Percentiles rank a stretch among this genome's conserved stretches.
Conservation (phyloP, 2,888 invertebrate genomes). For the Litoditis marina region DNA sequence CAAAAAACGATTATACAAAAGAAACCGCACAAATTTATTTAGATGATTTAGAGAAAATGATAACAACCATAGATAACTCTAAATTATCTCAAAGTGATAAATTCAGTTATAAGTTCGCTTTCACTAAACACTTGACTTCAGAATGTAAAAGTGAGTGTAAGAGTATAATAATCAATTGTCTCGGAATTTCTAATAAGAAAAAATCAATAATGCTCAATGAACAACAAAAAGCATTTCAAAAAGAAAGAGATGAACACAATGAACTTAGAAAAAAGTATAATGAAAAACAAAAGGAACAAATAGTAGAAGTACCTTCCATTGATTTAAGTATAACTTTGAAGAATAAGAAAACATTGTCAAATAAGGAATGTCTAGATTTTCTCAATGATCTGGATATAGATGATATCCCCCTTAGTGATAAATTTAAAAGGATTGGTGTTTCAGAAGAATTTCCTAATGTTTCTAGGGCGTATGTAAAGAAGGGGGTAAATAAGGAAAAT, state of each 20-base stretch:
- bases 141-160: constrained; percentile 18
- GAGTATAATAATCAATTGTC: constrained; percentile 17
- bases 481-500: constrained; percentile 13
- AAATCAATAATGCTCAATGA: constrained; percentile 14
- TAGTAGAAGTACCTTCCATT: constrained; percentile 20
- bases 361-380: constrained; percentile 16
- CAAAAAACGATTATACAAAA: constrained; percentile 13
- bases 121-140: constrained; percentile 13
- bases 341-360: constrained; percentile 17
- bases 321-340: constrained; percentile 14
- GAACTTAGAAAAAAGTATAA: constrained; percentile 16
- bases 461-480: constrained; percentile 17
- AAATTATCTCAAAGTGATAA: constrained; percentile 11
- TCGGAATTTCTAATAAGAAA: constrained; percentile 19
- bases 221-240: constrained; percentile 12
- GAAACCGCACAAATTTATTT: constrained; percentile 20
- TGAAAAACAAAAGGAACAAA: constrained; percentile 19
- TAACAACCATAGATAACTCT: constrained; percentile 15
- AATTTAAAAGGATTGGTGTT: constrained; percentile 17
- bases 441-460: constrained; percentile 19
- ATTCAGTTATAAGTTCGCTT: constrained; percentile 16
- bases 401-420: constrained; percentile 15
- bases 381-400: constrained; percentile 15
- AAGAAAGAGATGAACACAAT: constrained; percentile 22
- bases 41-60: constrained; percentile 16